phyloP scores from a whole-genome alignment of 1,140 invertebrate species.

The Pemphigus obesinymphae region DNA sequence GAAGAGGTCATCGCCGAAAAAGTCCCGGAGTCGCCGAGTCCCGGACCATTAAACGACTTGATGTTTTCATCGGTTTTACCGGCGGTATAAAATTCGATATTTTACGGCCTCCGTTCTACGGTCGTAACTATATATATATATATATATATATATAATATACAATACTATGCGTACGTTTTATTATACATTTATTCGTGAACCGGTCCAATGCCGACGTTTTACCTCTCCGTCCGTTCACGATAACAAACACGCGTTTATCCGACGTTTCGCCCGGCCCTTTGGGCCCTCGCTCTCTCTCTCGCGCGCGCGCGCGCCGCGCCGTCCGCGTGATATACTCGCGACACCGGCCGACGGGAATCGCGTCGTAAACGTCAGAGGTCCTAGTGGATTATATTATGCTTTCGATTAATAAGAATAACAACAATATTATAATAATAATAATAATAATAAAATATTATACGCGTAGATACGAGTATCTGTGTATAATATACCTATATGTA shows the following conservation, averaged over 20 bases:
- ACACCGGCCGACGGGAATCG: neutral
- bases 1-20: slow-evolving; percentile 6
- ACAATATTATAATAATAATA: slow-evolving; percentile 1
- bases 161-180: no score
- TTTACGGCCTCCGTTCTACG: slow-evolving; percentile 23
- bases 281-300: neutral
- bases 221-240: neutral
- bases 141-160: no score
- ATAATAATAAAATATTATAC: neutral
- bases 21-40: neutral
- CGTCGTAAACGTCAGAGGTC: neutral
- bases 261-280: neutral
- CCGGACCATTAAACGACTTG: slow-evolving; percentile 8
- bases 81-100: slow-evolving; percentile 31
- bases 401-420: slow-evolving; percentile 21
- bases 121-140: neutral
- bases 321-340: neutral
- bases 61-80: slow-evolving; percentile 35
- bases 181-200: neutral
- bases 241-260: neutral
- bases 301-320: neutral
- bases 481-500: neutral
- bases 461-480: neutral
- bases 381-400: neutral
- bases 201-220: neutral